Percentiles rank a stretch among this genome's conserved stretches.
Evolutionary conservation across 2,113 vertebrate genomes (phyloP).

Genomic region (Ginglymostoma cirratum): DNA sequence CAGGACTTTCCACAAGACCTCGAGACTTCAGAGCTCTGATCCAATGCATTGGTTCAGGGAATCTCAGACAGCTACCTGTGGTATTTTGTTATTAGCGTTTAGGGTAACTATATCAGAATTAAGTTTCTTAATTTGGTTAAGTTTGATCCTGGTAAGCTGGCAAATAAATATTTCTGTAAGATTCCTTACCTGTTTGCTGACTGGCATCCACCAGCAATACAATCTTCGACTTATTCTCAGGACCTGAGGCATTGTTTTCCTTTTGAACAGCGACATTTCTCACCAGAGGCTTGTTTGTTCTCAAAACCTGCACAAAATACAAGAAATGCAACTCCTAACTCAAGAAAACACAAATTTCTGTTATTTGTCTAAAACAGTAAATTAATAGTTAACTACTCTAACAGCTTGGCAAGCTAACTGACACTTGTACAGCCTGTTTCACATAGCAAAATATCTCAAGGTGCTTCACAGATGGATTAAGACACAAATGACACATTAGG

Average conservation of each 20-base stretch:
- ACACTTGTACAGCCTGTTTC: no score
- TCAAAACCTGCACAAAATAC: slow-evolving; percentile 44
- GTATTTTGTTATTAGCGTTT: neutral
- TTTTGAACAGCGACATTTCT: slow-evolving; percentile 89
- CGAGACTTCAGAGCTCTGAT: no score
- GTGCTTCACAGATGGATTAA: neutral
- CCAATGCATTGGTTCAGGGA: no score
- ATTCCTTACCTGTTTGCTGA: slow-evolving; percentile 81
- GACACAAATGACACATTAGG: no score
- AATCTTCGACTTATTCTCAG: slow-evolving; percentile 79
- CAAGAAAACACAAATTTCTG: neutral
- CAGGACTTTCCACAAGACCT: no score
- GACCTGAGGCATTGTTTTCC: slow-evolving; percentile 80
- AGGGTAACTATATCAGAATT: neutral
- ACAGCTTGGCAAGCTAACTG: neutral
- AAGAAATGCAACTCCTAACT: neutral
- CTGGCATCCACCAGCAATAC: slow-evolving; percentile 90
- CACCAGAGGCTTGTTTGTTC: slow-evolving; percentile 76
- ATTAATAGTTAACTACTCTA: neutral
- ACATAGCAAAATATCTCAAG: no score
- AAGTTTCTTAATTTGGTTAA: neutral
- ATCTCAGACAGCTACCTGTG: no score
- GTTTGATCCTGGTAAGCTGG: neutral
- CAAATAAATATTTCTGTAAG: neutral
- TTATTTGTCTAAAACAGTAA: neutral